Base-by-base conservation (phyloP, 1,140 invertebrate genomes). In the Drosophila littoralis region DNA sequence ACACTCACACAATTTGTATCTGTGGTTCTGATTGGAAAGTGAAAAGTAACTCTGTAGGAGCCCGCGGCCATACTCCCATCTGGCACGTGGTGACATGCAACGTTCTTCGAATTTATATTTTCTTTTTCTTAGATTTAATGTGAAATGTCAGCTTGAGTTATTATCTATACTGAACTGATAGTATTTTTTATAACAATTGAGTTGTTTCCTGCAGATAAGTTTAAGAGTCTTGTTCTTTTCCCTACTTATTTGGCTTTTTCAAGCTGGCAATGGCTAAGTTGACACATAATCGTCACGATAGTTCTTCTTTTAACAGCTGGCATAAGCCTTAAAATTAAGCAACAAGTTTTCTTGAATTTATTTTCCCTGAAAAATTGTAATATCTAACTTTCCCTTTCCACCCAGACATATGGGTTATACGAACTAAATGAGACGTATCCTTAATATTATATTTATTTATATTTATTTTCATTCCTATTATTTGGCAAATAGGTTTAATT, bases 21-120 rank as follows among this genome's bases (percentile, higher is more conserved):
- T 61, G 54, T 32, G 45, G 35, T 36, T 48, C 57, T 74, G 71
- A 74, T 74, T 74, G 71, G 15, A 73, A 69, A 73, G 70, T 73
- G 70, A 68, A 68, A 74, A 69, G 50, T 57, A 57, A 46, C 57
- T 74, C 42, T 55, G 57, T 42, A 60, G 35, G 48, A 52, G 67
- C 59, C 52, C 36, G 13, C 54, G 32, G 36, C 13, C 52, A 54
- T 64, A 33, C 40, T 50, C 15, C 13, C 35, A 54, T 15, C 13
- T 38, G 57, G 17, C 32, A 50, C 65, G 65, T 55, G 57, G 38
- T 74, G 57, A 46, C 57, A 61, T 40, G 43, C 57, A 61, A 40
- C 17, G 57, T 17, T 50, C 61, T 40, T 17, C 40, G n/a, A 9
- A 5, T 28, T 28, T 28, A 28, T 28, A 28, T 32, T 60, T 50